Evolutionary conservation across 2,888 invertebrate species (phyloP).

Genomic region (Adineta ricciae): DNA sequence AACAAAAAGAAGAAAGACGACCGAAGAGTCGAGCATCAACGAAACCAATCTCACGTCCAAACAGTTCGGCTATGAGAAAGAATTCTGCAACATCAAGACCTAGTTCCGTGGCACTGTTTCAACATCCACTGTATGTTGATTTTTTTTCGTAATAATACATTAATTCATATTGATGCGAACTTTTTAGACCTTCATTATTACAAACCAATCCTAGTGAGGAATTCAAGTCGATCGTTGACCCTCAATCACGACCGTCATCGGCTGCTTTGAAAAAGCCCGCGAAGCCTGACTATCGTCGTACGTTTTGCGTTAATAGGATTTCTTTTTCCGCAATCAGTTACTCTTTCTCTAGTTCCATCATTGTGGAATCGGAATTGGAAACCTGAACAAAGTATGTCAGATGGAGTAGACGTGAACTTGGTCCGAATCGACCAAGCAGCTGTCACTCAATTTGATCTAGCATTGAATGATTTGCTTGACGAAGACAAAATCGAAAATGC

Average conservation of each 20-base stretch:
- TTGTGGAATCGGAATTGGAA: conserved; percentile 23
- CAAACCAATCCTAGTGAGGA: neutral
- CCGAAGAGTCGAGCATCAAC: neutral
- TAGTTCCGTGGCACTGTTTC: neutral
- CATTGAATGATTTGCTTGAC: neutral
- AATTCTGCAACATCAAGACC: neutral
- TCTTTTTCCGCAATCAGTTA: neutral
- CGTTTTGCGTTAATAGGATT: neutral
- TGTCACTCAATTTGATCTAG: neutral
- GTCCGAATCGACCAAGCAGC: neutral
- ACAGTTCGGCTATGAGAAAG: neutral
- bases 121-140: neutral
- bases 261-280: neutral
- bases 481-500: neutral
- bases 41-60: neutral
- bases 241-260: neutral
- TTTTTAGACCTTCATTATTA: neutral
- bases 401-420: neutral
- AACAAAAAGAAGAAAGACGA: neutral
- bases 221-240: neutral
- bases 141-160: neutral
- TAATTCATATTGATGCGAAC: no score
- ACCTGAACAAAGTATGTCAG: neutral
- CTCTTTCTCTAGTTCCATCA: neutral
- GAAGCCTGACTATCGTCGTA: neutral